These are phyloP conservation scores for Gracilinanus agilis DNA, from an alignment of 2,113 vertebrate species.

Conservation along the genomic window DNA sequence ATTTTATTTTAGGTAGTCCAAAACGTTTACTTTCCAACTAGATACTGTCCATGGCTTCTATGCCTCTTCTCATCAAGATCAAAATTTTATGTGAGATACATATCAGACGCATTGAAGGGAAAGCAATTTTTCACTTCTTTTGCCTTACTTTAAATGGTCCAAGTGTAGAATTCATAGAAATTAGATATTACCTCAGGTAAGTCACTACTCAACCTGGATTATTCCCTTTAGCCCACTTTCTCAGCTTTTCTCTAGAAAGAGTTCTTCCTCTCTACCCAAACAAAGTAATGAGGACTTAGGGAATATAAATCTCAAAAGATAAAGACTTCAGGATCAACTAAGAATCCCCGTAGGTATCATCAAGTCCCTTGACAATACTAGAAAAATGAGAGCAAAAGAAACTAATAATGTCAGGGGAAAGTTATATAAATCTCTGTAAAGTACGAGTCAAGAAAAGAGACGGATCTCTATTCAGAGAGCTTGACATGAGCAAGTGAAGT, in stretches of 20 bases:
- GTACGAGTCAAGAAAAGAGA: background rate
- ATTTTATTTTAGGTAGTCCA: background rate
- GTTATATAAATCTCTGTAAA: conserved; percentile 23
- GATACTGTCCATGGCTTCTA: background rate
- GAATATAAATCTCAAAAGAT: conserved; percentile 17
- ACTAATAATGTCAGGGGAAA: conserved; percentile 22
- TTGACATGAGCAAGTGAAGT: background rate
- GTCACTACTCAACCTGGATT: background rate
- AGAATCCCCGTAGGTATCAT: conserved; percentile 56
- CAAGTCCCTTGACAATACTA: conserved; percentile 50
- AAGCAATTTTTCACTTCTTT: background rate
- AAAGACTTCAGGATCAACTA: conserved; percentile 25
- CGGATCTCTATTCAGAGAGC: background rate
- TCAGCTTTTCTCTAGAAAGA: background rate
- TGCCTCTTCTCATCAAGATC: background rate
- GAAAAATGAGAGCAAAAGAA: conserved; percentile 7
- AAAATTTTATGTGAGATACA: background rate
- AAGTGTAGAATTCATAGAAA: conserved; percentile 20
- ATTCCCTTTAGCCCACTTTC: conserved; percentile 23
- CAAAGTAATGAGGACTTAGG: conserved; percentile 61
- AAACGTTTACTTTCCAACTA: background rate
- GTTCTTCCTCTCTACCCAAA: conserved; percentile 44
- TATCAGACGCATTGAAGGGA: background rate
- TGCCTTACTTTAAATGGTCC: background rate
- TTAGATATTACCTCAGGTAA: background rate